phyloP scores from a whole-genome alignment of 2,113 vertebrate genomes.

The Spea bombifrons region DNA sequence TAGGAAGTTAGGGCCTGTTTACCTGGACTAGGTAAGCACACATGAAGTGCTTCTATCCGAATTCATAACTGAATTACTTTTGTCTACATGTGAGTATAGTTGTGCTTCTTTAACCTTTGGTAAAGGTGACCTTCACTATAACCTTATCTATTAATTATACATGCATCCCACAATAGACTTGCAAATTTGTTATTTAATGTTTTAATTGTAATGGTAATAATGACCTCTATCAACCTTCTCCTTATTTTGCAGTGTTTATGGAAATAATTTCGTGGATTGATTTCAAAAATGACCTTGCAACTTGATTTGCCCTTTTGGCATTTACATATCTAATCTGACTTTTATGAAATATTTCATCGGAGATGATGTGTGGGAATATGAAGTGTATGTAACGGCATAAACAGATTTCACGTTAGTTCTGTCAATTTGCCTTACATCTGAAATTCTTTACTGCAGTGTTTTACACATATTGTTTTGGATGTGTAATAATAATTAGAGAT shows the following conservation, averaged over 20 bases:
- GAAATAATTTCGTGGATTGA: constrained; percentile 10
- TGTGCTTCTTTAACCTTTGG: constrained; percentile 23
- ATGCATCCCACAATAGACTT: constrained; percentile 32
- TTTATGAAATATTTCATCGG: neutral
- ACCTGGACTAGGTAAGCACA: too few species aligned
- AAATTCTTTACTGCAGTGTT: too few species aligned
- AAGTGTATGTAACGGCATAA: neutral
- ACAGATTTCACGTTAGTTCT: neutral
- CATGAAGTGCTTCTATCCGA: too few species aligned
- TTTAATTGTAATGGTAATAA: constrained; percentile 37
- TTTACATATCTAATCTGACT: neutral
- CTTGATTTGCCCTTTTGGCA: neutral
- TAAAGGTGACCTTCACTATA: constrained; percentile 8
- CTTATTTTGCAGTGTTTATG: neutral
- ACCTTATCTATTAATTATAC: constrained; percentile 37
- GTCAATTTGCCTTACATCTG: neutral
- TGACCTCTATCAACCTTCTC: constrained; percentile 22
- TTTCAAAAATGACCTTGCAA: neutral
- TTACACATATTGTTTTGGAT: too few species aligned
- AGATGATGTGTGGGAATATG: neutral
- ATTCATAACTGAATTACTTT: too few species aligned
- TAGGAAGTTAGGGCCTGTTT: too few species aligned
- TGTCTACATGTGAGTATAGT: too few species aligned
- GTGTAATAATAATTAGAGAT: too few species aligned
- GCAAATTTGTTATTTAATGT: constrained; percentile 41